These are phyloP conservation scores for Tribolium freemani DNA, from an alignment of 2,888 invertebrate species.

Conservation along the genomic window DNA sequence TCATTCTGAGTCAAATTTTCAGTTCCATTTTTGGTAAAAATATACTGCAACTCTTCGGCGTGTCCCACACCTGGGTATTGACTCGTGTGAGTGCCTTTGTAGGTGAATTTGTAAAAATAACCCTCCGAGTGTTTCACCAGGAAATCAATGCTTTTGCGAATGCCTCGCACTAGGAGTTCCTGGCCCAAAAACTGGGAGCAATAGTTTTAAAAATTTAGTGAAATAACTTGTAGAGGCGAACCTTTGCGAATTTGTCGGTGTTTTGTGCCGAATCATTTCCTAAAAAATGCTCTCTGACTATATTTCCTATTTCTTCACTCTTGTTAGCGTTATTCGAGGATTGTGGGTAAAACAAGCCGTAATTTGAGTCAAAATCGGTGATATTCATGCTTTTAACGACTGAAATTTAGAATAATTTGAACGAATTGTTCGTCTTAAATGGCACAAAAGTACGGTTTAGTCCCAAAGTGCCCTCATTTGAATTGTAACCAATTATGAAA, in stretches of 20 bases:
- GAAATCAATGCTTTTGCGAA: conserved; percentile 2
- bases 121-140: not conserved
- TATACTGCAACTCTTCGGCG: conserved; percentile 4
- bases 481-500: not conserved
- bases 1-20: not conserved
- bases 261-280: not conserved
- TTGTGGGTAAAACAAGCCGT: not conserved
- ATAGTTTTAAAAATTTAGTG: not conserved
- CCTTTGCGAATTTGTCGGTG: not conserved
- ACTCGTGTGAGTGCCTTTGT: not conserved
- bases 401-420: not conserved
- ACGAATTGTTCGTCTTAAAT: not conserved
- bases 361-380: not conserved
- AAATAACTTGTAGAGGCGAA: not conserved
- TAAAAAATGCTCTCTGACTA: not conserved
- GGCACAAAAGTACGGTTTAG: not conserved
- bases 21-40: not conserved
- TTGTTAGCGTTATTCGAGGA: not conserved
- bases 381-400: not conserved
- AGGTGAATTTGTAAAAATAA: conserved; percentile 7
- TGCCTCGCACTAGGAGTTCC: not conserved
- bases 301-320: not conserved
- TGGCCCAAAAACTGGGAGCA: conserved; percentile 1
- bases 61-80: not conserved
- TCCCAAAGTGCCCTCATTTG: not conserved